These are phyloP conservation scores for Mactromeris polynyma DNA, from an alignment of 2,888 invertebrate genomes.

Conservation along the genomic window DNA sequence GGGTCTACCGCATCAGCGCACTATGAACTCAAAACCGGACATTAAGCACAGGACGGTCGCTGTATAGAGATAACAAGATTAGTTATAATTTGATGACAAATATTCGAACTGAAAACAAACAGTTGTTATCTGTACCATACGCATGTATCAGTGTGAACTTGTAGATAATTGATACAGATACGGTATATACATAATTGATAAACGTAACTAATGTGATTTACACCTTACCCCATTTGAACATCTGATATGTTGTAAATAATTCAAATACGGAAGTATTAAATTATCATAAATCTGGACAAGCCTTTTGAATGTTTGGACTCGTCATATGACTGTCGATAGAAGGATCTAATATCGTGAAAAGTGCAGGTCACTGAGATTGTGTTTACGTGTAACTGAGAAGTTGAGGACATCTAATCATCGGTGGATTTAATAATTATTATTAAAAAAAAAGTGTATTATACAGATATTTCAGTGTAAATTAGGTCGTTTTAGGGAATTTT, in stretches of 20 bases:
- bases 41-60: too few species aligned
- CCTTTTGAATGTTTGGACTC: background rate
- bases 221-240: constrained; percentile 4
- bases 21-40: too few species aligned
- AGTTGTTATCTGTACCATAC: background rate
- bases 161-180: background rate
- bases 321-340: background rate
- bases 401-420: background rate
- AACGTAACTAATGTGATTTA: constrained; percentile 26
- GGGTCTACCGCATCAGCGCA: too few species aligned
- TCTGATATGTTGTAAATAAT: constrained; percentile 11
- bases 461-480: background rate
- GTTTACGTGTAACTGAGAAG: background rate
- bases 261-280: background rate
- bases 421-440: too few species aligned
- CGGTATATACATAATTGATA: constrained; percentile 31
- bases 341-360: background rate
- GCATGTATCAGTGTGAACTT: background rate
- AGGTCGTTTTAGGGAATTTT: background rate
- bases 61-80: too few species aligned
- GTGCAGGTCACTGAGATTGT: background rate
- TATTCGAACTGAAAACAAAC: background rate
- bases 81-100: background rate
- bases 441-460: too few species aligned
- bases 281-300: background rate